Evolutionary conservation across 2,888 invertebrate genomes (phyloP), one percentile per base, ranked within the genome.

Genomic region (Nymphalis polychloros): DNA sequence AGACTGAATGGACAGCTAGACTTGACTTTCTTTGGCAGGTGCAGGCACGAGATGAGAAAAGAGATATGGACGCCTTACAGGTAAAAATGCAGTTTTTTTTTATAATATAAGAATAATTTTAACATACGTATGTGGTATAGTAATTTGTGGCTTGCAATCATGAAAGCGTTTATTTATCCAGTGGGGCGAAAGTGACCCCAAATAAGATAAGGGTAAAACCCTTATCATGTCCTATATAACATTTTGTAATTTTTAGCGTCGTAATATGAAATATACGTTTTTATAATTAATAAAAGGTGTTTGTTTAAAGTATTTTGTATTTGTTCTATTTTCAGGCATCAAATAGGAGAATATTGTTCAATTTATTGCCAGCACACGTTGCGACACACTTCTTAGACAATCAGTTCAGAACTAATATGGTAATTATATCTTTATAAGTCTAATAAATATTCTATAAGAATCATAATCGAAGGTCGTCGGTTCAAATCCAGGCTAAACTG

Each of bases 1-100:
- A 97, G 94, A 95, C 98, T 79, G 98, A 98, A 89, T 98, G 98
- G 97, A 98, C 97, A 60, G 96, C 97, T 23, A 93, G 98, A 41
- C 92, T 96, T 59, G 96, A 96, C 89, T 96, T 96, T 84, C 91
- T 96, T 35, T 96, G 96, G 96, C 96, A 96, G 85, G 93, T 96
- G 74, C 96, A 97, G 93, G 97, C 97, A 5, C 94, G 97, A 63
- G 97, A 98, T 82, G 98, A 98, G 89, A 97, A 97, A 86, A 94
- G 96, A 64, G 98, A 97, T 85, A 97, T 98, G 97, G 97, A 97
- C 78, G 97, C 97, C n/a, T 86, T 98, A 72, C 98, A 92, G 86
- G 92, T 90, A 48, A 53, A 3, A 10, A 50, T 20, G 7, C 4
- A 19, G 19, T 3, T 8, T 20, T 10, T 19, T 6, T n/a, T 19